These are phyloP conservation scores for Sebastes flavidus DNA, from an alignment of 2,797 vertebrate genomes.

Conservation along the genomic window DNA sequence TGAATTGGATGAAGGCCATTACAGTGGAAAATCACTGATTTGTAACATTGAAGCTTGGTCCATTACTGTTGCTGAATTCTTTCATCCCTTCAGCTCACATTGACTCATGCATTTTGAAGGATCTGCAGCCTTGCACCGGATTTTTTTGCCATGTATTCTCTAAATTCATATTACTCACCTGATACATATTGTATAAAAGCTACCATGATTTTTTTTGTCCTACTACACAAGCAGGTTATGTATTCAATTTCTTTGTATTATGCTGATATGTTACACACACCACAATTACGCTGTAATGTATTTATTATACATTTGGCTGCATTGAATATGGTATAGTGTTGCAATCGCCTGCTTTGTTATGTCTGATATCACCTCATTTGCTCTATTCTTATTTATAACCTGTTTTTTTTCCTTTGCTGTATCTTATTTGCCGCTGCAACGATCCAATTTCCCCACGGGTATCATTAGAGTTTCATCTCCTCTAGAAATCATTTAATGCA, in stretches of 20 bases:
- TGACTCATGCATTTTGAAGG: not conserved
- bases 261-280: not conserved
- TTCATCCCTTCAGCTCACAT: not conserved
- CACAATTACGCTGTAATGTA: not conserved
- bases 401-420: slow-evolving; percentile 30
- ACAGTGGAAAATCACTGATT: not conserved
- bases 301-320: not conserved
- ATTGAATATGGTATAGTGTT: not conserved
- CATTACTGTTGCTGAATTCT: not conserved
- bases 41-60: not conserved
- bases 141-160: not conserved
- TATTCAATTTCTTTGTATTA: not conserved
- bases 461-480: slow-evolving; percentile 57
- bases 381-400: slow-evolving; percentile 47
- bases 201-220: not conserved
- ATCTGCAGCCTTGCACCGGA: not conserved
- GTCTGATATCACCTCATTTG: slow-evolving; percentile 28
- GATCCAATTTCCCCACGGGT: slow-evolving; percentile 50
- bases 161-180: not conserved
- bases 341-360: slow-evolving; percentile 23
- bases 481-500: slow-evolving; percentile 60
- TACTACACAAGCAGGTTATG: not conserved
- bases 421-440: slow-evolving; percentile 52
- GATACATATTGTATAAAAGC: not conserved
- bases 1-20: not conserved